Conservation (phyloP, 64 coral and sea anemone species). For the Actinia tenebrosa region DNA sequence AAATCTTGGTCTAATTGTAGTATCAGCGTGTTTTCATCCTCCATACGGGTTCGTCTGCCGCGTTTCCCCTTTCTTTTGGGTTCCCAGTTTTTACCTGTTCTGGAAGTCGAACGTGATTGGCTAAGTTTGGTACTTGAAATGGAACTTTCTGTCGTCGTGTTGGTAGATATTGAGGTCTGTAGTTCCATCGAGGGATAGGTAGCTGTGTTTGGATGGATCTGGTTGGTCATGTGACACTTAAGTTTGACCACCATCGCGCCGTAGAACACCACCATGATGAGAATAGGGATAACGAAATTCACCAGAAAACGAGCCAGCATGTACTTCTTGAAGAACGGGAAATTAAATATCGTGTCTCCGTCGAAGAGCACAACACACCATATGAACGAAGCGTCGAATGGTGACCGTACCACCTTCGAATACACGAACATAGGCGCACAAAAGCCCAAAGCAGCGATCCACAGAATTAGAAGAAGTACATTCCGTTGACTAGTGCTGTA, state of each 20-base stretch:
- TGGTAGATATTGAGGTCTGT: background rate
- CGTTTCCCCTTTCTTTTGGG: background rate
- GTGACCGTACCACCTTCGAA: background rate
- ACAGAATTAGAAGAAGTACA: slow-evolving; percentile 3
- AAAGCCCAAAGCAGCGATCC: slow-evolving; percentile 6
- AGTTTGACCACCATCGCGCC: slow-evolving; percentile 17
- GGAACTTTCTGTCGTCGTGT: background rate
- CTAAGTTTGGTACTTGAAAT: background rate
- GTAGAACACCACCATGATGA: slow-evolving; percentile 34
- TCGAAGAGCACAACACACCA: slow-evolving; percentile 16
- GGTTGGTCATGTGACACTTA: slow-evolving; percentile 5
- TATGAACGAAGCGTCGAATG: background rate
- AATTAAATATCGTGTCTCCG: background rate
- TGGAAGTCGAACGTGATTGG: background rate
- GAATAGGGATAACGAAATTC: slow-evolving; percentile 19
- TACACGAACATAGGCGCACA: background rate
- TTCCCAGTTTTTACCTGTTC: background rate
- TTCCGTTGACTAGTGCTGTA: background rate
- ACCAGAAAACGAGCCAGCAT: background rate
- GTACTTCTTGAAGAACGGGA: background rate
- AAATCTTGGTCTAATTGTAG: slow-evolving; percentile 22
- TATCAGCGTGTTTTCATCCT: background rate
- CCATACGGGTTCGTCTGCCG: background rate
- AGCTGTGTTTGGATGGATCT: background rate
- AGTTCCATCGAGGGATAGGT: background rate